Conservation (phyloP, 1,140 invertebrate species). For the Ceratina japonica region DNA sequence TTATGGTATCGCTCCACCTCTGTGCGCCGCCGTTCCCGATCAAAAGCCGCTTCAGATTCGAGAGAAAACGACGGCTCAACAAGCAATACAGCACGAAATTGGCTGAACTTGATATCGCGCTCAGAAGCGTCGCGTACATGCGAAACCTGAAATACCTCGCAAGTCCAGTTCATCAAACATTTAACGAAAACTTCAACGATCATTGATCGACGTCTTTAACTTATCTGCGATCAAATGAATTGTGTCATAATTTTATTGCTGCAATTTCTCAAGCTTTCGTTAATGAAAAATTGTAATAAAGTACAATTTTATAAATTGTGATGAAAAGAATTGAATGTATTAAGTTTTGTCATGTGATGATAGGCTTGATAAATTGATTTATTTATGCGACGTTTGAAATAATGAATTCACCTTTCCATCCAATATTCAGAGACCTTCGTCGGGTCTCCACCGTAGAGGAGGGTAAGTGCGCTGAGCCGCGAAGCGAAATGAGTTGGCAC, state of each 20-base stretch:
- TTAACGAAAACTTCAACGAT: too few species aligned
- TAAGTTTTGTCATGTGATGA: too few species aligned
- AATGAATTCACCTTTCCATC: slow-evolving; percentile 62
- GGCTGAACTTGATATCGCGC: slow-evolving; percentile 68
- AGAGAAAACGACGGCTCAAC: slow-evolving; percentile 70
- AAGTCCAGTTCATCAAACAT: too few species aligned
- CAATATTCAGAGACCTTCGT: slow-evolving; percentile 64
- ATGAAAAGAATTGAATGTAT: neutral
- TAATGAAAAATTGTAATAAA: neutral
- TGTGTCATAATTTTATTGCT: too few species aligned
- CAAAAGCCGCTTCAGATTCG: slow-evolving; percentile 59
- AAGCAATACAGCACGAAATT: slow-evolving; percentile 74
- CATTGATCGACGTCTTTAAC: too few species aligned
- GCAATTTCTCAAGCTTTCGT: too few species aligned
- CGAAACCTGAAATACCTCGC: slow-evolving; percentile 55
- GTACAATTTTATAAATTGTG: neutral
- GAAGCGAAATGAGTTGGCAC: slow-evolving; percentile 71
- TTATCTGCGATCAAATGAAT: too few species aligned
- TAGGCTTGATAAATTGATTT: too few species aligned
- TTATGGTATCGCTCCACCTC: neutral
- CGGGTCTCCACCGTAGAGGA: slow-evolving; percentile 67
- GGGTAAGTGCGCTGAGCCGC: slow-evolving; percentile 64
- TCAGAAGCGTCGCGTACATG: slow-evolving; percentile 67
- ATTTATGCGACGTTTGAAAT: neutral
- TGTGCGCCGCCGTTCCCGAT: neutral